Evolutionary conservation across 2,888 invertebrate genomes (phyloP).

Genomic region (Chloromyia formosa): DNA sequence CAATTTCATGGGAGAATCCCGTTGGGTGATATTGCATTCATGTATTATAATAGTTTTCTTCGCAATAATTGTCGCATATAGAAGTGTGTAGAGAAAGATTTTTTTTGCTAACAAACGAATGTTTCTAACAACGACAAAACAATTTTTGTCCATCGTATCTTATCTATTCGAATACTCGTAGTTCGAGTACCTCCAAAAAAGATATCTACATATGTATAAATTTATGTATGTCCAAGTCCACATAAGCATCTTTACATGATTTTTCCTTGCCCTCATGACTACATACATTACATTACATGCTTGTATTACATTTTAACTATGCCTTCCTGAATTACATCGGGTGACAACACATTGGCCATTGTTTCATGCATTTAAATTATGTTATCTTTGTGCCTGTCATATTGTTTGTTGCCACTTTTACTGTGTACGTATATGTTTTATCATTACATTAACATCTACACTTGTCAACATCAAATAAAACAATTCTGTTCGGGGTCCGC

Average conservation of each 20-base stretch:
- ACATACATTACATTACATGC: neutral
- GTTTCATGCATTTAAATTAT: slow-evolving; percentile 28
- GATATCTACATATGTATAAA: no score
- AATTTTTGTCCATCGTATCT: no score
- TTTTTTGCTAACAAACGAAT: no score
- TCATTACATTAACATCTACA: slow-evolving; percentile 14
- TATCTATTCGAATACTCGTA: no score
- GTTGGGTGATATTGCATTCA: neutral
- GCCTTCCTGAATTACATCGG: neutral
- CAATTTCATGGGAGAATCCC: neutral
- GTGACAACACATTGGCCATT: slow-evolving; percentile 35
- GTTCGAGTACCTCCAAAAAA: no score
- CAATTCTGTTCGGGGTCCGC: neutral
- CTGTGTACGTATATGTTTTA: neutral
- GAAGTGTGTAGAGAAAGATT: neutral
- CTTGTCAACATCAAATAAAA: neutral
- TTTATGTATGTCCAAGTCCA: no score
- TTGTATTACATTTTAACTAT: neutral
- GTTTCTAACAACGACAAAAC: no score
- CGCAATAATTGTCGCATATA: neutral
- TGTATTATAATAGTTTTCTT: neutral
- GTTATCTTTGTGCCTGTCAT: slow-evolving; percentile 33
- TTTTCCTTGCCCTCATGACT: no score
- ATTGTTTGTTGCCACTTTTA: slow-evolving; percentile 34
- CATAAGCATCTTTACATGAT: no score